Base-by-base conservation (phyloP, 2,113 vertebrate genomes). In the Gymnorhina tibicen region DNA sequence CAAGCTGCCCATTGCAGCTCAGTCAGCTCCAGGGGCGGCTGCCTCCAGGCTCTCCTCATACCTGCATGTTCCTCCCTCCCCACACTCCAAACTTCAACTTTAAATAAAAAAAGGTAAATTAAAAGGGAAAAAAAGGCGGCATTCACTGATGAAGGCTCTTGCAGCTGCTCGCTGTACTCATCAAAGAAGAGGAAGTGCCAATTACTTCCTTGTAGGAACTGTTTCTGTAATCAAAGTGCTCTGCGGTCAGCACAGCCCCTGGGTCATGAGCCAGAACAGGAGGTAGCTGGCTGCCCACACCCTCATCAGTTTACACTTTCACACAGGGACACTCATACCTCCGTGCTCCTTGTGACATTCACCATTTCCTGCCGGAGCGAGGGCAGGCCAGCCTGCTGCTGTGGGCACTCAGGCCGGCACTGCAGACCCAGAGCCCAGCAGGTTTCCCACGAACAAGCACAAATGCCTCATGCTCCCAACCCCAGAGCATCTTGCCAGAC, bases 281-380 rank as follows among this genome's bases (percentile, higher is more conserved):
- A 92, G 68, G 30, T 16, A 79, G 86, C 86, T 39, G 87, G 56
- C 94, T 89, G 87, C 79, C 89, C 85, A 93, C 89, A 56, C 95
- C 93, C 74, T 92, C 75, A 3, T 33, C 58, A 39, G n/a, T 39
- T 94, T 49, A 46, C 72, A 93, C 91, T 82, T 96, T 81, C 96
- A 87, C 96, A 77, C 85, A 63, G 77, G 13, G 47, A 78, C 82
- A 50, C 87, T 74, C 75, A 11, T 2, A n/a, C 55, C 87, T 77
- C 79, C 79, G 69, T 68, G 77, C 60, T 33, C 59, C 70, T 76
- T 72, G 81, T 15, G 16, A 41, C 78, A 93, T 7, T 60, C 62
- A 42, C 93, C 80, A 16, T 86, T 92, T 83, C 89, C 85, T 73
- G 26, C 24, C 14, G 86, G 39, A 63, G 58, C 1, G 35, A 93